Base-by-base conservation (phyloP, 2,888 invertebrate species). In the Leucoptera coffeella region DNA sequence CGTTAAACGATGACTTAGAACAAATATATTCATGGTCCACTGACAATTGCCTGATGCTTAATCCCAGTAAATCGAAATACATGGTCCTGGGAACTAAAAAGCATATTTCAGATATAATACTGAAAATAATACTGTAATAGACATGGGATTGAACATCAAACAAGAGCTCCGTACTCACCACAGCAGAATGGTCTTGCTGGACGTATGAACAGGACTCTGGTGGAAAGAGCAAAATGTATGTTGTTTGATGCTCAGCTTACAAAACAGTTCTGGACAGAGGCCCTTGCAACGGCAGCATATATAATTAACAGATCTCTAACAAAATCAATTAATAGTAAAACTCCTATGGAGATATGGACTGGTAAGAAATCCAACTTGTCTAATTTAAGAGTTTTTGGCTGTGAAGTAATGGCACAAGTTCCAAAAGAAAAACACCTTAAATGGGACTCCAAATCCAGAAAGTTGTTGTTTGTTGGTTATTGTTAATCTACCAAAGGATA, bases 381-480 rank as follows among this genome's bases (percentile, higher is more conserved):
- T 20, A 35, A 45, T 11, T 26, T 57, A 10, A 35, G 38, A 23
- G 37, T 43, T 14, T 60, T 62, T 42, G 58, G 55, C 10, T 35
- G 37, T n/a, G 27, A 38, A 27, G 43, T 42, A 8, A 41, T 41
- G 34, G 40, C 39, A n/a, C 46, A 50, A 29, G 34, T 51, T 23
- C 47, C 50, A 1, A 43, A 50, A 32, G 38, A 48, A 29, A 43
- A 38, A 28, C 32, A 44, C 19, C 25, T 21, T 20, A 51, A 50
- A 35, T 42, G 35, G 35, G 45, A 52, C 33, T 22, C 39, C 2
- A 55, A 53, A 30, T 33, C 43, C 25, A 31, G 34, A 11, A 35
- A 38, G 27, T 30, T 40, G 14, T 39, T 44, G n/a, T 43, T 53
- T 20, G 38, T 52, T 21, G 56, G 53, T 5, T 53, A 56, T 28